Percentiles rank a stretch among this genome's conserved stretches.
Evolutionary conservation across 2,113 vertebrate species (phyloP).

Genomic region (Todiramphus saurophagus): DNA sequence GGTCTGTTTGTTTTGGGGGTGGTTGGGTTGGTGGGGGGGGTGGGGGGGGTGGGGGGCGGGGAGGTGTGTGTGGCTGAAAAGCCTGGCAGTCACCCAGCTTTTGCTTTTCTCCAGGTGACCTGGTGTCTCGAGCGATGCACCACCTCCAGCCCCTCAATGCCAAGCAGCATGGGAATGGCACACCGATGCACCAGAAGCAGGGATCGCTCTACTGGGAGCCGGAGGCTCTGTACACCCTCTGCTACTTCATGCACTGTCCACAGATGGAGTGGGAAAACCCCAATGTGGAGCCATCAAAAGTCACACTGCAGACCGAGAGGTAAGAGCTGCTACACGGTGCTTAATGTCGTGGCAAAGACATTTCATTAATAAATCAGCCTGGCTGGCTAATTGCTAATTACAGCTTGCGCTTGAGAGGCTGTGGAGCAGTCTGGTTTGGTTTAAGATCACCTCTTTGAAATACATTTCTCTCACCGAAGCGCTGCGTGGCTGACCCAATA

Average conservation of each 20-base stretch:
- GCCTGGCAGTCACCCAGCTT: neutral
- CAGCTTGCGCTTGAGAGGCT: neutral
- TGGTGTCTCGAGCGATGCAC: constrained; percentile 96
- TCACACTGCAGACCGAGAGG: constrained; percentile 94
- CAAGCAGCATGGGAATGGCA: constrained; percentile 89
- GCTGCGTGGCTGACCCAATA: constrained; percentile 46
- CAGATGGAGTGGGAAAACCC: constrained; percentile 99
- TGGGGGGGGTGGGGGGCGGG: neutral
- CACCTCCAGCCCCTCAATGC: constrained; percentile 91
- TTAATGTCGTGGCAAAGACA: neutral
- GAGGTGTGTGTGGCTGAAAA: neutral
- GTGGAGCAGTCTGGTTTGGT: neutral
- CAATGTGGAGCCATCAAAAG: constrained; percentile 94
- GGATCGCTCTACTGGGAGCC: constrained; percentile 91
- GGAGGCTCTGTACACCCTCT: constrained; percentile 94
- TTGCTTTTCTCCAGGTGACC: constrained; percentile 82
- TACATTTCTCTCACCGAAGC: neutral
- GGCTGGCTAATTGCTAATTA: constrained; percentile 52
- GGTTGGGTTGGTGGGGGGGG: no score
- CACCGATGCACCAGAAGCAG: constrained; percentile 88
- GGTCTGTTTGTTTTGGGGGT: no score
- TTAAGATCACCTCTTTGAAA: constrained; percentile 55
- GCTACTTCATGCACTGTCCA: constrained; percentile 99
- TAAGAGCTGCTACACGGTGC: constrained; percentile 41
- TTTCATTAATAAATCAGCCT: constrained; percentile 2